Base-by-base conservation (phyloP, 2,888 invertebrate species). In the Anodontia alba region DNA sequence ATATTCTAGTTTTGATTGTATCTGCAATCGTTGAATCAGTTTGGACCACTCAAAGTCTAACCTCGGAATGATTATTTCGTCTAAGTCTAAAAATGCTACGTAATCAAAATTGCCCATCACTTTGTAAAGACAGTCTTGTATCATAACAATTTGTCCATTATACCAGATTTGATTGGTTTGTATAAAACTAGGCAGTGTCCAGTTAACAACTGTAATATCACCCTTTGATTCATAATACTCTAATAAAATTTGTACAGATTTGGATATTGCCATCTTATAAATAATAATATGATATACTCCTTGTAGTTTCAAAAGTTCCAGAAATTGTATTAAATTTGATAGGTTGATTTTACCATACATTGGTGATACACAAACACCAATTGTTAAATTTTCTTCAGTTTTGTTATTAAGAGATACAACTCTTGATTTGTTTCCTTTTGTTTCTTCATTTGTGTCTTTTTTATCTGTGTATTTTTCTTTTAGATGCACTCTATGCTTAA, bases 41-140 rank as follows among this genome's bases (percentile, higher is more conserved):
- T 73, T 72, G 17, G 57, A 76, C 90, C 91, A 91, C 31, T 76
- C 84, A 10, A 62, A 57, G 20, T 87, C 54, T 17, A 70, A 69
- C 42, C 76, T 74, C n/a, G 94, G 94, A 46, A 94, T 88, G 46
- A 94, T 89, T 66, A 93, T 89, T 86, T 94, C 94, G 83, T 94
- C 94, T 23, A 94, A 80, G 78, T 94, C 94, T 57, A 93, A 83
- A 79, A 94, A 94, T 36, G 91, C 88, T 17, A 93, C 78, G 83
- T 90, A 92, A 54, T 90, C 83, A 80, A 88, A 91, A 7, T 78
- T 73, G 12, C 89, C 87, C 91, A 94, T 94, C 69, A 89, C 89
- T 46, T 91, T 86, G 84, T 94, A 93, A 1, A 94, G 88, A 76
- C 94, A 94, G 86, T 94, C 93, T 75, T 94, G 93, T 75, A 93